Conservation (phyloP, 2,113 vertebrate species). For the Microcebus lehilahytsara region DNA sequence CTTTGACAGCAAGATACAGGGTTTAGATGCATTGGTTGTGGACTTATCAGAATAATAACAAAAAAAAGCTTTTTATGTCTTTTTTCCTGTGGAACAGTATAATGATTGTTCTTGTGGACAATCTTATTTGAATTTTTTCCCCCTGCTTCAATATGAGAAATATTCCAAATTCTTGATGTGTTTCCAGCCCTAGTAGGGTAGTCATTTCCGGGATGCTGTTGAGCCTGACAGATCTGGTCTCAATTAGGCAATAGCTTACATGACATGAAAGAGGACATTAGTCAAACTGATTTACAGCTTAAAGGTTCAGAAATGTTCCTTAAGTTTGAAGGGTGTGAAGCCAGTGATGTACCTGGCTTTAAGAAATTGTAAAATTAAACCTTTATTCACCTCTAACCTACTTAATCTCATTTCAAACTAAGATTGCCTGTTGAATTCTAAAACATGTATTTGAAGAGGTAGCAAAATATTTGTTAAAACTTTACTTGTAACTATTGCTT, state of each 20-base stretch:
- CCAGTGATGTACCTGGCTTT: slow-evolving; percentile 6
- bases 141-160: slow-evolving; percentile 66
- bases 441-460: slow-evolving; percentile 40
- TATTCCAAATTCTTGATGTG: slow-evolving; percentile 76
- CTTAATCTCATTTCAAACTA: background rate
- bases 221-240: slow-evolving; percentile 76
- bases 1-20: background rate
- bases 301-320: slow-evolving; percentile 62
- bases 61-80: slow-evolving; percentile 14
- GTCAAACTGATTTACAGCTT: slow-evolving; percentile 44
- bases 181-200: slow-evolving; percentile 69
- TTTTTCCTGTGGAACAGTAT: background rate
- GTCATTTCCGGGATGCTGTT: slow-evolving; percentile 74
- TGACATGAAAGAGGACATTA: slow-evolving; percentile 60
- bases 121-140: slow-evolving; percentile 29
- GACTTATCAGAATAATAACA: slow-evolving; percentile 19
- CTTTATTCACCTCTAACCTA: slow-evolving; percentile 13
- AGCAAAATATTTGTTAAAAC: slow-evolving; percentile 39
- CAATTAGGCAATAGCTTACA: slow-evolving; percentile 65
- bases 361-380: slow-evolving; percentile 65
- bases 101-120: slow-evolving; percentile 56
- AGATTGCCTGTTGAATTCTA: slow-evolving; percentile 52
- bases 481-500: slow-evolving; percentile 1
- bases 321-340: slow-evolving; percentile 70
- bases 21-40: slow-evolving; percentile 27